These are phyloP conservation scores for Macropis europaea DNA, from an alignment of 2,888 invertebrate genomes.

Conservation along the genomic window DNA sequence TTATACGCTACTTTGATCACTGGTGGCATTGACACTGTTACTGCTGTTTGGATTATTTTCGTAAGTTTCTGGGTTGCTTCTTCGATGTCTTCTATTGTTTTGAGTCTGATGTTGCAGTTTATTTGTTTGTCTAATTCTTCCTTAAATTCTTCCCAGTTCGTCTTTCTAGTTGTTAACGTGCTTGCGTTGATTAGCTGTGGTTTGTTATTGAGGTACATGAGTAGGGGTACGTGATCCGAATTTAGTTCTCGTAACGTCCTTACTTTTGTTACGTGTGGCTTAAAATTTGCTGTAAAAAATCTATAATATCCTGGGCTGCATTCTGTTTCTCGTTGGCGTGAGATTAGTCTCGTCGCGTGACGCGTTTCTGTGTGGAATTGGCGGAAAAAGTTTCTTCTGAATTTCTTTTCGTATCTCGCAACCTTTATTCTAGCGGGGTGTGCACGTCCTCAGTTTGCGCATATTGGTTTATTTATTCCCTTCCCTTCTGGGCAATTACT, in stretches of 20 bases:
- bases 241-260: neutral
- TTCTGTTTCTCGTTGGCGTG: neutral
- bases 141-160: neutral
- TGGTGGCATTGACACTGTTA: too few species aligned
- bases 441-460: too few species aligned
- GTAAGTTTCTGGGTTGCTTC: neutral
- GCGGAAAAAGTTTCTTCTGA: too few species aligned
- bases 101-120: neutral
- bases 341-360: neutral
- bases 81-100: neutral
- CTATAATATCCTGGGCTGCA: neutral
- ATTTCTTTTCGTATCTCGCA: too few species aligned
- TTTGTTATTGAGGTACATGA: neutral
- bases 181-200: neutral
- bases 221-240: neutral
- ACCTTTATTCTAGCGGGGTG: too few species aligned
- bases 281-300: neutral
- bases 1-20: too few species aligned
- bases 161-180: neutral
- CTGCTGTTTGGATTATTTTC: too few species aligned
- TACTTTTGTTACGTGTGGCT: neutral
- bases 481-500: too few species aligned
- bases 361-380: too few species aligned
- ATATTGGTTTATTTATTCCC: too few species aligned
- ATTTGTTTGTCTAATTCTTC: neutral